These are phyloP conservation scores for Trichopoda pennipes DNA, from an alignment of 2,888 invertebrate species.

Conservation along the genomic window DNA sequence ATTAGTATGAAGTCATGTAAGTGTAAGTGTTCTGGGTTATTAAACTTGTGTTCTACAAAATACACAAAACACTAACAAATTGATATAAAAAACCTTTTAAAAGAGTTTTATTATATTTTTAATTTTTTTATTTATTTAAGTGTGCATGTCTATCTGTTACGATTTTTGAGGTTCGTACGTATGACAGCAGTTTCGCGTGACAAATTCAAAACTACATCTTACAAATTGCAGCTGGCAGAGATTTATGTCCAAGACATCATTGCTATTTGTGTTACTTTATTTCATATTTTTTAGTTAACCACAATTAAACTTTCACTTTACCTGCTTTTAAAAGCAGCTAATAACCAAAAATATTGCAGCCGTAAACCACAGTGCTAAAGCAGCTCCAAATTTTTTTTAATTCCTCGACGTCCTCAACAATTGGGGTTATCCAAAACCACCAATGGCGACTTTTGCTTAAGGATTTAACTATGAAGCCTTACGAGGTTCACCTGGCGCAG, in stretches of 20 bases:
- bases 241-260: not conserved
- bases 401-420: too few relatives aligned
- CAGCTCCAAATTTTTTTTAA: too few relatives aligned
- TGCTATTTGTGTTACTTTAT: not conserved
- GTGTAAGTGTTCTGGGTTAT: conserved; percentile 50
- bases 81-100: not conserved
- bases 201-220: conserved; percentile 23
- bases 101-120: not conserved
- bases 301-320: not conserved
- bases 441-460: too few relatives aligned
- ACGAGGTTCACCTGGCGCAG: too few relatives aligned
- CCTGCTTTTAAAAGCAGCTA: too few relatives aligned
- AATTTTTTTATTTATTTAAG: conserved; percentile 18
- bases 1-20: conserved; percentile 13
- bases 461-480: too few relatives aligned
- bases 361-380: too few relatives aligned
- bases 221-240: not conserved
- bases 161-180: not conserved
- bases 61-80: not conserved
- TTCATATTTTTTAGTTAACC: not conserved
- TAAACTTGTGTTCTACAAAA: conserved; percentile 46
- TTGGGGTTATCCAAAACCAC: too few relatives aligned
- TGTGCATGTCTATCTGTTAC: conserved; percentile 9
- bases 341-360: too few relatives aligned
- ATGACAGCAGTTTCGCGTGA: conserved; percentile 9